These are phyloP conservation scores for Ginglymostoma cirratum DNA, from an alignment of 2,113 vertebrate genomes.

Conservation along the genomic window DNA sequence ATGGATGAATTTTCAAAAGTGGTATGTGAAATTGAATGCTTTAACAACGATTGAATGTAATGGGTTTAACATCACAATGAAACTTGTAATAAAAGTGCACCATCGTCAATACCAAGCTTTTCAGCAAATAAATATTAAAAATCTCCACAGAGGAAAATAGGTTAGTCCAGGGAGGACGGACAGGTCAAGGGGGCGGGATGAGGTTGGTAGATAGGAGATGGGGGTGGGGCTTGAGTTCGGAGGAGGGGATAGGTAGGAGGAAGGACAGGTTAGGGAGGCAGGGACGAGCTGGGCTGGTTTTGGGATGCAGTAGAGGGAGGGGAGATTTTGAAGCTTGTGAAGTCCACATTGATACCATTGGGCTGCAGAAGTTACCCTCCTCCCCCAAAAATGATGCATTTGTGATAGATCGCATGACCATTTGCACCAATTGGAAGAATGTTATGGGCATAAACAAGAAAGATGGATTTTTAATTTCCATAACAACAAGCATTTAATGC, in stretches of 20 bases:
- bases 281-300: no score
- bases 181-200: no score
- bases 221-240: no score
- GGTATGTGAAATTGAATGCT: conserved; percentile 40
- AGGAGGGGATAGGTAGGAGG: no score
- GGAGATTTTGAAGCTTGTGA: no score
- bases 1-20: conserved; percentile 39
- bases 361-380: no score
- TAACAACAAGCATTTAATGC: neutral
- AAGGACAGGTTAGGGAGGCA: no score
- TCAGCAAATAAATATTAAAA: neutral
- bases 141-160: neutral
- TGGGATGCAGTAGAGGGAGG: no score
- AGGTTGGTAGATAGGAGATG: no score
- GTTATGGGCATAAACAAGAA: neutral
- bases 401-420: neutral
- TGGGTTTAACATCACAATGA: neutral
- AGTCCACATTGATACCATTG: no score
- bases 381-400: neutral
- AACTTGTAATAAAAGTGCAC: neutral
- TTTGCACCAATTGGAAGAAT: neutral
- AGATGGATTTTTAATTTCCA: neutral
- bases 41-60: conserved; percentile 32
- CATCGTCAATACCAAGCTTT: neutral
- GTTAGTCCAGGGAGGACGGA: no score